These are phyloP conservation scores for Conger conger DNA, from an alignment of 2,113 vertebrate species.

Conservation along the genomic window DNA sequence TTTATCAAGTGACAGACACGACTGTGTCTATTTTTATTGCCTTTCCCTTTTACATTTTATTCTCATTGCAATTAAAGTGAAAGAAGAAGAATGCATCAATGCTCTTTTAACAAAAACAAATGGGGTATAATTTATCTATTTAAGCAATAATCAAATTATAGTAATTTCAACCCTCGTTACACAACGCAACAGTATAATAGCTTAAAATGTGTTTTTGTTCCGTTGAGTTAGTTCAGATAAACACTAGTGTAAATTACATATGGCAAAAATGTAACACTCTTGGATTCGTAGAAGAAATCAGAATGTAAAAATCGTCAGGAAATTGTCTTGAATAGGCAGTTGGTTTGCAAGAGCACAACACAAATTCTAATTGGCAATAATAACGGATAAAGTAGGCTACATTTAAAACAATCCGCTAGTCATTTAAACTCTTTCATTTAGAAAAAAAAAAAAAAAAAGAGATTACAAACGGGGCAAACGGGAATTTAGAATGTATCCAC, in stretches of 20 bases:
- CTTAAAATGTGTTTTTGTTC: too few species aligned
- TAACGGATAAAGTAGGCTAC: not conserved
- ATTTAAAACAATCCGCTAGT: not conserved
- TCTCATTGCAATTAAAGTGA: constrained; percentile 19
- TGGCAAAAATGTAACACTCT: not conserved
- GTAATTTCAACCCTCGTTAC: not conserved
- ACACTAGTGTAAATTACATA: not conserved
- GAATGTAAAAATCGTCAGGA: not conserved
- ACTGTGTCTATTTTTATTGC: constrained; percentile 14
- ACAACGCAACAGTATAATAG: not conserved
- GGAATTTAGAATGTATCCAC: not conserved
- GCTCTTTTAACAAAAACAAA: not conserved
- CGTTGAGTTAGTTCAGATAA: not conserved
- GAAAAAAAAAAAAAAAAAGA: not conserved
- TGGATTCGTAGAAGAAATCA: not conserved
- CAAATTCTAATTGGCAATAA: not conserved
- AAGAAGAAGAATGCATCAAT: not conserved
- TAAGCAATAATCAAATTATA: not conserved
- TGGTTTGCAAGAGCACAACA: not conserved
- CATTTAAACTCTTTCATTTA: not conserved
- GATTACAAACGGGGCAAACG: not conserved
- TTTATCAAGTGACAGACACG: constrained; percentile 21
- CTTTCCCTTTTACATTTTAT: not conserved
- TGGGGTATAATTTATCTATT: not conserved
- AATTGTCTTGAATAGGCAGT: not conserved